Evolutionary conservation across 1,140 invertebrate species (phyloP).

Genomic region (Drosophila equinoxialis): DNA sequence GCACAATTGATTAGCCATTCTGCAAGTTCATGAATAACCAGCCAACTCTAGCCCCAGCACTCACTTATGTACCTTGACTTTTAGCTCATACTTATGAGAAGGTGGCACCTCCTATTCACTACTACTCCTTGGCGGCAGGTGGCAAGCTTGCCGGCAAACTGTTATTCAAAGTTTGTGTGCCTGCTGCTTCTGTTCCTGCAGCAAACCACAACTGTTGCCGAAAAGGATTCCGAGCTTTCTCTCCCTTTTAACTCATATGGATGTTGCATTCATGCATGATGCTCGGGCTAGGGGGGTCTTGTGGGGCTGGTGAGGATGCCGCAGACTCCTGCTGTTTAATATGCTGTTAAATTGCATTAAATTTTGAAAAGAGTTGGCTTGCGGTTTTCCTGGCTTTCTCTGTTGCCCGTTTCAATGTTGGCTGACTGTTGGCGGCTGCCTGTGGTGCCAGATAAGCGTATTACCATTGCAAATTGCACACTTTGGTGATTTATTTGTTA

Average conservation of each 20-base stretch:
- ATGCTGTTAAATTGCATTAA: constrained; percentile 80
- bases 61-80: constrained; percentile 5
- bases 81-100: no score
- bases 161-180: constrained; percentile 51
- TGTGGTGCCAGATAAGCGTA: constrained; percentile 64
- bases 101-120: no score
- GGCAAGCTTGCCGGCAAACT: constrained; percentile 31
- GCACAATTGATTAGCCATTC: constrained; percentile 79
- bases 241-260: background rate
- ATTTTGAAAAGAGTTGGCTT: constrained; percentile 64
- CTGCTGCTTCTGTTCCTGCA: background rate
- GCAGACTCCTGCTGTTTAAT: constrained; percentile 72
- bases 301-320: constrained; percentile 20
- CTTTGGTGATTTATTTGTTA: constrained; percentile 12
- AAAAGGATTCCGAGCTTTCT: constrained; percentile 26
- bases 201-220: constrained; percentile 66
- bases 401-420: constrained; percentile 21
- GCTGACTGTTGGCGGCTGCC: constrained; percentile 21
- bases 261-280: background rate
- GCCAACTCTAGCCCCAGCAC: constrained; percentile 14
- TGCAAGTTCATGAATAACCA: constrained; percentile 62
- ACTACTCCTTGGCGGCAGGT: constrained; percentile 3
- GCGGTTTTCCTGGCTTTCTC: constrained; percentile 29
- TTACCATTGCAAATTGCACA: constrained; percentile 35
- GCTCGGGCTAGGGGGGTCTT: background rate